Evolutionary conservation across 2,888 invertebrate genomes (phyloP).

Genomic region (Cenopis cana): DNA sequence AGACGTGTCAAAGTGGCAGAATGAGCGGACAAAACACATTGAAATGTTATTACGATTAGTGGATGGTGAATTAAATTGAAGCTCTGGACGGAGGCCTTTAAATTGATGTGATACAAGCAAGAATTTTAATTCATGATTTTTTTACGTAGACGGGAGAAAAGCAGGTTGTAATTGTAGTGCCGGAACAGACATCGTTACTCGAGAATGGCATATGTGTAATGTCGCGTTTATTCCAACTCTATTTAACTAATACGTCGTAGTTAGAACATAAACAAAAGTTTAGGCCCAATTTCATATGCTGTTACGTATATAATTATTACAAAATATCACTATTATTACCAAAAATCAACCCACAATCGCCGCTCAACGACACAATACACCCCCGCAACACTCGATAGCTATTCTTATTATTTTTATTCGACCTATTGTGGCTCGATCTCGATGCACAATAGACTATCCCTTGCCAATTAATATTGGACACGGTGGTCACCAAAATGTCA

Average conservation of each 20-base stretch:
- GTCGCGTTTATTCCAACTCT: background rate
- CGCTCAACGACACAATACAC: constrained; percentile 63
- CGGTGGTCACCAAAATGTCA: constrained; percentile 79
- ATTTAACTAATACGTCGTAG: no score
- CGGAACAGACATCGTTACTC: background rate
- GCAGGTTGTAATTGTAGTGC: background rate
- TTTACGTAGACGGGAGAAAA: background rate
- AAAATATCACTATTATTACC: constrained; percentile 39
- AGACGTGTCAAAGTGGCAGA: background rate
- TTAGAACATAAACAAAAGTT: background rate
- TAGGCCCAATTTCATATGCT: constrained; percentile 9
- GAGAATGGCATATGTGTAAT: no score
- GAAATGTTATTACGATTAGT: background rate
- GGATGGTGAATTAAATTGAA: background rate
- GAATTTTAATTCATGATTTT: constrained; percentile 2
- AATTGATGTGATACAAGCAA: constrained; percentile 4
- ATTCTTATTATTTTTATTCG: constrained; percentile 77
- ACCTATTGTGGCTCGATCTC: constrained; percentile 70
- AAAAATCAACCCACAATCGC: constrained; percentile 50
- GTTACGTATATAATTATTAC: constrained; percentile 37
- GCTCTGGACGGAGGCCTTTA: background rate
- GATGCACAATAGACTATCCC: constrained; percentile 73
- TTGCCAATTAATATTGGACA: constrained; percentile 82
- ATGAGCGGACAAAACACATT: background rate
- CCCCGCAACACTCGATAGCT: constrained; percentile 71